Base-by-base conservation (phyloP, 2,888 invertebrate species). In the Trisateles emortualis region DNA sequence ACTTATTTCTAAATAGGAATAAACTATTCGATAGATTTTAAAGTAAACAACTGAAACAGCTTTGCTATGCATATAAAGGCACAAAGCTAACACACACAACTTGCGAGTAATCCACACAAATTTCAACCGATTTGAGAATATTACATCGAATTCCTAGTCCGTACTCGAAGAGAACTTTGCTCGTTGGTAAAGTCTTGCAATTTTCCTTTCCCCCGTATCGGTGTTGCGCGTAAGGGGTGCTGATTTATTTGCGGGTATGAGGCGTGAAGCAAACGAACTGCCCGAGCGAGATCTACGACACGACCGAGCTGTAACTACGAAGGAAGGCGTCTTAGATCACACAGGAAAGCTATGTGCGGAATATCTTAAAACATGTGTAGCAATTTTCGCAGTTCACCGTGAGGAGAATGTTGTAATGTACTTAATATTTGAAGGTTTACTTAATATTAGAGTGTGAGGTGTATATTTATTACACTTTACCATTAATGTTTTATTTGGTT, bases 241-340 rank as follows among this genome's bases (percentile, higher is more conserved):
- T 91, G 91, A 92, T 92, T 91, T 92, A 92, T 92, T 87, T 90
- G 91, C 82, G 91, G 89, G 87, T 85, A 87, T 86, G 88, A 86
- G 84, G 87, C 90, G 90, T 91, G 91, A 89, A 91, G 89, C 83
- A 84, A 89, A 91, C 86, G 89, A 86, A 91, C 87, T 86, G 84
- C 90, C 86, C 78, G 76, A 75, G 78, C 72, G 81, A 88, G 90
- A 92, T 91, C 84, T 88, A 92, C 88, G 88, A 74, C 78, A 72
- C 74, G 79, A 79, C 81, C 79, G 77, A 75, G 67, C 72, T 67
- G 81, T 84, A 85, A 86, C 83, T 86, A 81, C 78, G 49, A 58
- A 45, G 59, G 56, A 54, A 58, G 57, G 64, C 52, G 59, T 60
- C 63, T 72, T 72, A 72, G 75, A 73, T 72, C 71, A 72, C 75